Percentiles rank a stretch among this genome's conserved stretches.
Evolutionary conservation across 2,113 vertebrate species (phyloP).

Genomic region (Peromyscus maniculatus): DNA sequence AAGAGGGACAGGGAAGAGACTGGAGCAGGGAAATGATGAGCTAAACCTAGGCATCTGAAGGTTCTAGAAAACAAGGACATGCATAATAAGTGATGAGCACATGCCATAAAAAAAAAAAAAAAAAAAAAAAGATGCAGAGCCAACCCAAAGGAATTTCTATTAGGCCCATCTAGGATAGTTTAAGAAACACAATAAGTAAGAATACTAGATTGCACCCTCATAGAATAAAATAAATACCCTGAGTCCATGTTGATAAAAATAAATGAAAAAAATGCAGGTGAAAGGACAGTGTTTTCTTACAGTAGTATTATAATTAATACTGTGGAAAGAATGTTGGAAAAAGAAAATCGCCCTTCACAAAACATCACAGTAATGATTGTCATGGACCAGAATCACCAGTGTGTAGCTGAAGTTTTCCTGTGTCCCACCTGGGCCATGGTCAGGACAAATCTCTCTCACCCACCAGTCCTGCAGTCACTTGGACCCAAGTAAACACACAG

Average conservation of each 20-base stretch:
- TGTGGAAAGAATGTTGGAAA: neutral
- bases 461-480: no score
- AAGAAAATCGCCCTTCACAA: neutral
- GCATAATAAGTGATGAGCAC: neutral
- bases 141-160: neutral
- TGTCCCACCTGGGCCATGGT: no score
- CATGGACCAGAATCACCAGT: neutral
- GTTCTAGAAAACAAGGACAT: neutral
- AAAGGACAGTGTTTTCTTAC: neutral
- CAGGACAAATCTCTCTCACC: no score
- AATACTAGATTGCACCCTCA: neutral
- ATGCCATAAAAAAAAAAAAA: neutral
- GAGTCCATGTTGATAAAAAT: constrained; percentile 11
- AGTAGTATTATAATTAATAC: constrained; percentile 21
- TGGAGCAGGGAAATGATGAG: neutral
- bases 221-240: constrained; percentile 34
- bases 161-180: neutral
- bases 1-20: no score
- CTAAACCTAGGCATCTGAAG: neutral
- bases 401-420: no score
- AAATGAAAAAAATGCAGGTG: neutral
- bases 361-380: neutral
- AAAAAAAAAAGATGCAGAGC: neutral
- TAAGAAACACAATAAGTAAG: constrained; percentile 48
- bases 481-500: no score